A percentile compares a stretch with the other conserved stretches of the same genome.
Evolutionary conservation across 2,888 invertebrate species (phyloP).

Genomic region (Chromoteleia sp.): DNA sequence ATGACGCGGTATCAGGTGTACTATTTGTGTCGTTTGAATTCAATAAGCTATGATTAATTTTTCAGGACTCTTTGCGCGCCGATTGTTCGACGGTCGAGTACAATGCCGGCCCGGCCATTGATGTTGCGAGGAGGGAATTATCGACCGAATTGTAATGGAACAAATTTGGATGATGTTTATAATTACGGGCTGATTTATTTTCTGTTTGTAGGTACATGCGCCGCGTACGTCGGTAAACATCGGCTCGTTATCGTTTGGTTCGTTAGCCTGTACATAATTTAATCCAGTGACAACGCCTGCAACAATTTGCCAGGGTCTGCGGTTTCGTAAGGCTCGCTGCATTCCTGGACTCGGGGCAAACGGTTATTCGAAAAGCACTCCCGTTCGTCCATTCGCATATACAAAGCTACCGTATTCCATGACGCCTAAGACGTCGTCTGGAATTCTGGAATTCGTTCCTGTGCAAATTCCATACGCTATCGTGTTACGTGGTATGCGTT

Average conservation of each 20-base stretch:
- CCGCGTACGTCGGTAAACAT: constrained; percentile 37
- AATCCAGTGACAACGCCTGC: constrained; percentile 68
- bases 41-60: constrained; percentile 62
- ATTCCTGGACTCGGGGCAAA: constrained; percentile 77
- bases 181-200: constrained; percentile 64
- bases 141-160: constrained; percentile 49
- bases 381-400: constrained; percentile 73
- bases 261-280: constrained; percentile 66
- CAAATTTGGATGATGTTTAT: constrained; percentile 68
- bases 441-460: constrained; percentile 78
- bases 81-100: constrained; percentile 34
- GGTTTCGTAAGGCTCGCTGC: constrained; percentile 76
- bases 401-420: constrained; percentile 71
- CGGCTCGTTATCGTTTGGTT: constrained; percentile 65
- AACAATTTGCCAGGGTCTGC: constrained; percentile 81
- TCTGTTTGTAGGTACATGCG: constrained; percentile 24
- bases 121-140: constrained; percentile 36
- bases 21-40: constrained; percentile 50
- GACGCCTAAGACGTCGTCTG: constrained; percentile 75
- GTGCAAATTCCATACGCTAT: constrained; percentile 72
- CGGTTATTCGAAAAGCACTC: constrained; percentile 76
- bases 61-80: constrained; percentile 29
- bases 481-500: constrained; percentile 53
- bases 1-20: constrained; percentile 57
- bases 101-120: constrained; percentile 35